Conservation (phyloP, 2,113 vertebrate species). For the Pao palembangensis region DNA sequence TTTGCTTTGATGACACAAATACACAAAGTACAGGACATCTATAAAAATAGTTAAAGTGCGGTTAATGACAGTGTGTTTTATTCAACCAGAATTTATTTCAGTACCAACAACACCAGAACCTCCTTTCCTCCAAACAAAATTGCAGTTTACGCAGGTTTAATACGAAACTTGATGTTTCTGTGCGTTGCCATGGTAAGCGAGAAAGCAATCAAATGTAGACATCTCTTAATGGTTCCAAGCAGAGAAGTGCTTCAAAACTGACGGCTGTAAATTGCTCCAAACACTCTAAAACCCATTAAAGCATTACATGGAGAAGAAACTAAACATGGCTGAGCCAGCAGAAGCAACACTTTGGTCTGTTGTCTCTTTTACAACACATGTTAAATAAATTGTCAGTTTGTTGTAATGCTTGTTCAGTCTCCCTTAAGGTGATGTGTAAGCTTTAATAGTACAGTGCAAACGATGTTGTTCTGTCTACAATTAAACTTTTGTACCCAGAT, state of each 20-base stretch:
- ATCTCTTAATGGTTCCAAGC: not conserved
- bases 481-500: conserved; percentile 5
- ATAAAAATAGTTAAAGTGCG: too few species aligned
- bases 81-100: too few species aligned
- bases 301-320: conserved; percentile 1
- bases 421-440: not conserved
- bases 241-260: not conserved
- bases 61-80: too few species aligned
- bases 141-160: too few species aligned
- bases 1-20: too few species aligned
- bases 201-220: not conserved
- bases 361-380: conserved; percentile 23
- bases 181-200: conserved; percentile 3
- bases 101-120: too few species aligned
- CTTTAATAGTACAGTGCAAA: conserved; percentile 11
- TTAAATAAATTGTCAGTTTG: conserved; percentile 4
- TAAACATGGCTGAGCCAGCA: not conserved
- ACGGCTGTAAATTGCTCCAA: not conserved
- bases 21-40: too few species aligned
- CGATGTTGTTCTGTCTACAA: conserved; percentile 10
- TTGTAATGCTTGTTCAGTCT: conserved; percentile 10
- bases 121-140: too few species aligned
- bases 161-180: not conserved
- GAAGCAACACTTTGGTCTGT: not conserved
- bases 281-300: conserved; percentile 19